phyloP scores from a whole-genome alignment of 1,140 invertebrate species.

The Cepaea nemoralis region DNA sequence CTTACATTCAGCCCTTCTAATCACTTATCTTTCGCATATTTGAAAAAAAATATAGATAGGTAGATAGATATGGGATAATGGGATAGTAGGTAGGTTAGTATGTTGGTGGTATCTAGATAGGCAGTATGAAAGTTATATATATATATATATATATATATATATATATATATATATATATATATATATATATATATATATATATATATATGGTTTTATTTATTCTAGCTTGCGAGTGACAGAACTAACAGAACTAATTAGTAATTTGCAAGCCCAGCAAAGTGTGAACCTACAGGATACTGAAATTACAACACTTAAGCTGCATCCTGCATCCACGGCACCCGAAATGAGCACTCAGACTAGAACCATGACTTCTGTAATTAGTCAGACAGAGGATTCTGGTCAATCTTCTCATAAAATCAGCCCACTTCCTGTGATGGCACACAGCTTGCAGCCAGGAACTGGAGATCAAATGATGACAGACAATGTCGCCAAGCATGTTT shows the following conservation, averaged over 20 bases:
- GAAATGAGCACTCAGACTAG: conserved; percentile 31
- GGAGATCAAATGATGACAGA: not conserved
- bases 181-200: too few relatives aligned
- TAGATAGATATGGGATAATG: too few relatives aligned
- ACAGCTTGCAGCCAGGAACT: not conserved
- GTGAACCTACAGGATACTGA: conserved; percentile 39
- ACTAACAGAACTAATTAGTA: conserved; percentile 54
- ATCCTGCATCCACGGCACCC: conserved; percentile 41
- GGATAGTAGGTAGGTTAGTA: too few relatives aligned
- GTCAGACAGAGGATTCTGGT: not conserved
- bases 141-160: too few relatives aligned
- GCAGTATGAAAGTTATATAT: too few relatives aligned
- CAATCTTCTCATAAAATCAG: not conserved
- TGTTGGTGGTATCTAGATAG: too few relatives aligned
- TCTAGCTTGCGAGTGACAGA: conserved; percentile 16
- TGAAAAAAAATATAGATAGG: too few relatives aligned
- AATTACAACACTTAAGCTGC: conserved; percentile 45
- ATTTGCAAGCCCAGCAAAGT: conserved; percentile 51
- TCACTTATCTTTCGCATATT: too few relatives aligned
- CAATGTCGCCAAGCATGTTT: not conserved
- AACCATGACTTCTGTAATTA: conserved; percentile 24
- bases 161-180: too few relatives aligned
- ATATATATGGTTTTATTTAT: too few relatives aligned
- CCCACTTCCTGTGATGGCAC: not conserved
- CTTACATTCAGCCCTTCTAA: too few relatives aligned